Evolutionary conservation across 1,140 invertebrate species (phyloP).

Genomic region (Sycophila sp.): DNA sequence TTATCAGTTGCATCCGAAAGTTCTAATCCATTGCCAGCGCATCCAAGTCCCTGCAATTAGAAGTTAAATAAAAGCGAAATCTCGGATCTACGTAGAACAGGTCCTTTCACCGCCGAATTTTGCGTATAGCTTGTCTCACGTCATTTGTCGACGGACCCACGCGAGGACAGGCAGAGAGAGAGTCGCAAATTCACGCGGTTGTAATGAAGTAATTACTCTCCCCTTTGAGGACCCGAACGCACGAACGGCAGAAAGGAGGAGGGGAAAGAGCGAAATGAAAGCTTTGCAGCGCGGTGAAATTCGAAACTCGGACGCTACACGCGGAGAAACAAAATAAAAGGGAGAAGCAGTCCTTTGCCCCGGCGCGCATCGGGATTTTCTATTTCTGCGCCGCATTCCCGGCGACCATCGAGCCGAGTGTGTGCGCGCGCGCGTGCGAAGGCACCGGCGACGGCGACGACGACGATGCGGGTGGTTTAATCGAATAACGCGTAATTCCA

Average conservation of each 20-base stretch:
- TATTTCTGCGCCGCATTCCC: slow-evolving; percentile 14
- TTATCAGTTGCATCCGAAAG: too few species aligned
- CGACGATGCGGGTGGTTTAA: slow-evolving; percentile 48
- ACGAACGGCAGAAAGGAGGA: neutral
- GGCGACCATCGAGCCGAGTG: too few species aligned
- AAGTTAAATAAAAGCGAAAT: neutral
- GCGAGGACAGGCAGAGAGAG: neutral
- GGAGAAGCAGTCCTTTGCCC: slow-evolving; percentile 4
- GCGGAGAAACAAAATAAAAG: slow-evolving; percentile 29
- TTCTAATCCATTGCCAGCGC: too few species aligned
- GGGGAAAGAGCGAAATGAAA: neutral
- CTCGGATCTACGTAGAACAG: too few species aligned
- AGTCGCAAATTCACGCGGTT: neutral
- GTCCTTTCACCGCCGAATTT: too few species aligned
- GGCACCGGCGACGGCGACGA: slow-evolving; percentile 12
- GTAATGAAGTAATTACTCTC: slow-evolving; percentile 31
- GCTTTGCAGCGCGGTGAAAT: slow-evolving; percentile 23
- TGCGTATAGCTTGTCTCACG: too few species aligned
- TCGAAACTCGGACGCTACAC: slow-evolving; percentile 22
- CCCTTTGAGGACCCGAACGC: slow-evolving; percentile 8
- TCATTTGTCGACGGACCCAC: too few species aligned
- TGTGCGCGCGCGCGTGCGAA: neutral
- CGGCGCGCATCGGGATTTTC: slow-evolving; percentile 23
- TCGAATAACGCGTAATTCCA: slow-evolving; percentile 59
- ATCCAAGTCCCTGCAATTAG: too few species aligned